Percentiles rank a stretch among this genome's conserved stretches.
phyloP scores from a whole-genome alignment of 2,113 vertebrate genomes.

The Atrichornis clamosus region DNA sequence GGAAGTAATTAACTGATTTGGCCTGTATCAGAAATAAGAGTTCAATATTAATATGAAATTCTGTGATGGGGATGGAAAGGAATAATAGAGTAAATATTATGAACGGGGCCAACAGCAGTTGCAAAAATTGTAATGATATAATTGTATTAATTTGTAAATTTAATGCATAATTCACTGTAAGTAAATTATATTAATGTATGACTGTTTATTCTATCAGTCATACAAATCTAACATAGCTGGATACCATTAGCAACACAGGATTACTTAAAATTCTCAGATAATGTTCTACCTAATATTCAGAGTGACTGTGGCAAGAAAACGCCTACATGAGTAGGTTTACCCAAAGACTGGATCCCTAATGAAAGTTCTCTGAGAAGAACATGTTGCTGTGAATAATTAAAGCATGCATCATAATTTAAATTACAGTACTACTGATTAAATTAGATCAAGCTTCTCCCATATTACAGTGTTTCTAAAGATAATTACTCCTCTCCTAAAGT shows the following conservation, averaged over 20 bases:
- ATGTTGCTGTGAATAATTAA: constrained; percentile 56
- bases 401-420: constrained; percentile 53
- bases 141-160: background rate
- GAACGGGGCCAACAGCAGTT: background rate
- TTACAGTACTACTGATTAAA: constrained; percentile 56
- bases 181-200: background rate
- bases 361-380: constrained; percentile 22
- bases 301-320: background rate
- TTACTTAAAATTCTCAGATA: background rate
- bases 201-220: background rate
- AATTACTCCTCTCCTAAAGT: constrained; percentile 52
- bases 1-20: background rate
- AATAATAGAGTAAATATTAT: background rate
- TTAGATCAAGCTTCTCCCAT: constrained; percentile 42
- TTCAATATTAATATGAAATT: background rate
- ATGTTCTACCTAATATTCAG: background rate
- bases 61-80: background rate
- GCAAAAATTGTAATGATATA: background rate
- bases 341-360: background rate
- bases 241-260: background rate
- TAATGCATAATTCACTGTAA: background rate
- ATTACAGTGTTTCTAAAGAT: constrained; percentile 32
- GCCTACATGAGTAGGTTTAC: background rate
- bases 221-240: background rate
- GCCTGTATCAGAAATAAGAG: background rate